Conservation (phyloP, 2,888 invertebrate species). For the Eilema griseolum region DNA sequence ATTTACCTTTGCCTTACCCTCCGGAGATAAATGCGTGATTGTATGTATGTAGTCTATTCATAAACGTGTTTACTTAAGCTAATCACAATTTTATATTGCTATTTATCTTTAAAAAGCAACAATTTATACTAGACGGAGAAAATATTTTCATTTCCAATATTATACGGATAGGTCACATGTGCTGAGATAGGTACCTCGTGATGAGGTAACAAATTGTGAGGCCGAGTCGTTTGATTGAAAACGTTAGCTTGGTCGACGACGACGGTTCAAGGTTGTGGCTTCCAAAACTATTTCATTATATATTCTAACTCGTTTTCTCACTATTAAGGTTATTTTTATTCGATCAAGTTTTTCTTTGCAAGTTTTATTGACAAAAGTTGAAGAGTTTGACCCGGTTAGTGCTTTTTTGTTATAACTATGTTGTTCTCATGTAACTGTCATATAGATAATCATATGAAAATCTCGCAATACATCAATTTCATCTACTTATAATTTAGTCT, state of each 20-base stretch:
- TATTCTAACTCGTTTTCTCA: slow-evolving; percentile 5
- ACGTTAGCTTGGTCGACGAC: slow-evolving; percentile 37
- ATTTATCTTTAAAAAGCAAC: not conserved
- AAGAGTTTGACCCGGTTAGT: not conserved
- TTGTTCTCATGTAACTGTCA: too few relatives aligned
- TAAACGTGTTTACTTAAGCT: too few relatives aligned
- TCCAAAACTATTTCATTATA: slow-evolving; percentile 13
- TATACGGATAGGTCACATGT: slow-evolving; percentile 11
- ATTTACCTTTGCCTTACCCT: too few relatives aligned
- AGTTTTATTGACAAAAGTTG: not conserved
- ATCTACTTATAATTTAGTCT: too few relatives aligned
- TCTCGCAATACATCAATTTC: too few relatives aligned
- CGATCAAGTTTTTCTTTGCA: not conserved
- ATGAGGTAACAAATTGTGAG: slow-evolving; percentile 29
- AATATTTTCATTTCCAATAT: not conserved
- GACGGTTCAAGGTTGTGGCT: slow-evolving; percentile 40
- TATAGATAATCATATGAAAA: too few relatives aligned
- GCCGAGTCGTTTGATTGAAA: slow-evolving; percentile 48
- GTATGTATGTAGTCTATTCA: too few relatives aligned
- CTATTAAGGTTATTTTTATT: slow-evolving; percentile 6
- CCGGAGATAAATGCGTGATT: too few relatives aligned
- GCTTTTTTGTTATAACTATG: not conserved
- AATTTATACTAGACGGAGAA: not conserved
- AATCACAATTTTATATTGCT: too few relatives aligned
- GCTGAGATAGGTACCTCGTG: slow-evolving; percentile 23